Base-by-base conservation (phyloP, 2,888 invertebrate species). In the Hoplodrina blanda region DNA sequence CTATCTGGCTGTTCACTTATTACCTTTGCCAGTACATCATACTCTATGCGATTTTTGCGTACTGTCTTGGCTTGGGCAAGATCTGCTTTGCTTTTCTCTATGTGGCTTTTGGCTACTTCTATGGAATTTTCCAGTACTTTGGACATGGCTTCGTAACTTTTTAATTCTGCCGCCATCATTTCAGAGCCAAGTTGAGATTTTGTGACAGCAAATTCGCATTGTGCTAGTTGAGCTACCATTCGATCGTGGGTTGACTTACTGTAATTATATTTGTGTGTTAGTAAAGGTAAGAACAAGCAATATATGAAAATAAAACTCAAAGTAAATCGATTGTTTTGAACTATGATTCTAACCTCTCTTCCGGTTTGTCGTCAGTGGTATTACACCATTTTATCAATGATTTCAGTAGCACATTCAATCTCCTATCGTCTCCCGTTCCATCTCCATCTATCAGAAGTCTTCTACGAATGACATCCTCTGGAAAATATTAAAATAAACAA, bases 361-460 rank as follows among this genome's bases (percentile, higher is more conserved):
- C 97, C 1, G 96, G 93, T 61, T 97, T 96, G 61, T 97, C 97
- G 68, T 97, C 97, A 2, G 96, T 91, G 62, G 96, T 96, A 85
- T 97, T 97, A 67, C 97, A 97, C 98, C 98, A 98, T 93, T 98
- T 98, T 56, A 98, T 97, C 72, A 98, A 97, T 30, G 98, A 97
- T 94, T 98, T 99, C 13, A 99, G 93, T 20, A 99, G 95, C 68
- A 98, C 97, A 89, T 98, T 98, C 25, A 99, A 96, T 70, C 99
- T 96, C 69, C 99, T 97, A 90, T 99, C 99, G 90, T 99, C 99
- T 25, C 99, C 99, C 13, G 98, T 99, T 10, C 99, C 99, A 96
- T 99, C 99, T 19, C 99, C 99, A 91, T 99, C 99, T 86, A 99
- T 99, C 44, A 99, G 94, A 52, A 99, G 95, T 78, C 99, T 97